These are phyloP conservation scores for Dynastes hyllus DNA, from an alignment of 2,888 invertebrate species.

Conservation along the genomic window DNA sequence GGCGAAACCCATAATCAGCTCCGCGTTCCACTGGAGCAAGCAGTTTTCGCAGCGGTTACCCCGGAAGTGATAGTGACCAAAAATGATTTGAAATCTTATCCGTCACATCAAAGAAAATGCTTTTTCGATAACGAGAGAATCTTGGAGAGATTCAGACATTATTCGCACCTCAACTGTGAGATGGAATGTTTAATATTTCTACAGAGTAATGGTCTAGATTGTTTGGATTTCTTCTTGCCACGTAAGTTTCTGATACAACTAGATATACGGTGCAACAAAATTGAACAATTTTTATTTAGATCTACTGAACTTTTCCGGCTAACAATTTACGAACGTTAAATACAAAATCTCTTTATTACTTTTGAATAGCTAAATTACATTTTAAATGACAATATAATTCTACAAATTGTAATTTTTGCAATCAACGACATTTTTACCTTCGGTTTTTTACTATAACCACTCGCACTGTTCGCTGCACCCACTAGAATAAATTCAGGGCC, in stretches of 20 bases:
- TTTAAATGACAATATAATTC: too few species aligned
- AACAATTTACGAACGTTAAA: too few species aligned
- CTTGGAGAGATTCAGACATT: conserved; percentile 78
- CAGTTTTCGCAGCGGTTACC: conserved; percentile 81
- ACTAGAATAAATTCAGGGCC: too few species aligned
- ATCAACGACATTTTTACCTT: too few species aligned
- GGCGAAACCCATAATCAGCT: conserved; percentile 81
- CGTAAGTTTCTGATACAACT: conserved; percentile 62
- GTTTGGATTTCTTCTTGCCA: conserved; percentile 84
- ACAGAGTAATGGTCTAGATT: conserved; percentile 77
- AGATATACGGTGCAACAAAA: too few species aligned
- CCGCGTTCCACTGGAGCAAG: conserved; percentile 80
- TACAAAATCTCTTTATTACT: too few species aligned
- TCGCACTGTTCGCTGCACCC: too few species aligned
- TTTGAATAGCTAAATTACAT: too few species aligned
- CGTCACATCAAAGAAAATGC: conserved; percentile 79
- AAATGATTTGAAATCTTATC: conserved; percentile 77
- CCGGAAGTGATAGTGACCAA: conserved; percentile 86
- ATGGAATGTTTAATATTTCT: conserved; percentile 82
- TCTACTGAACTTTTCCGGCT: too few species aligned
- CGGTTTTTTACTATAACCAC: too few species aligned
- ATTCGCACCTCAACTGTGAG: conserved; percentile 84
- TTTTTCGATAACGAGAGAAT: conserved; percentile 81
- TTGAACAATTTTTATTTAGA: too few species aligned
- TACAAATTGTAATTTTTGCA: too few species aligned